Percentiles rank a stretch among this genome's conserved stretches.
Conservation (phyloP, 2,113 vertebrate genomes). For the Phyllopteryx taeniolatus region DNA sequence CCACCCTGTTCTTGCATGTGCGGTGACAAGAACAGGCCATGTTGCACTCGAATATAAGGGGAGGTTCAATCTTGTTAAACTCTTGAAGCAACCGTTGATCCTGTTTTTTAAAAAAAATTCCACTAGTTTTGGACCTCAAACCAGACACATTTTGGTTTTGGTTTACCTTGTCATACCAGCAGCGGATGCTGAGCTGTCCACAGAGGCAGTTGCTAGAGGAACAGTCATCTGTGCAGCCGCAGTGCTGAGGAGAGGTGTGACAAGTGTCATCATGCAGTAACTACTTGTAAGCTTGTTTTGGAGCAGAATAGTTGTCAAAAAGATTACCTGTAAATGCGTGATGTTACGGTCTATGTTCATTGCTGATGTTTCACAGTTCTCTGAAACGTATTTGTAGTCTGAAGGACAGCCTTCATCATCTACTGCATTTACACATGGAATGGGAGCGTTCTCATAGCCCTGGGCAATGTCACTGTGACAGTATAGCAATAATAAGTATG, state of each 20-base stretch:
- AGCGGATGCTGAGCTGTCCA: constrained; percentile 91
- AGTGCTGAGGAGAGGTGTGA: constrained; percentile 73
- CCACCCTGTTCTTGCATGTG: constrained; percentile 89
- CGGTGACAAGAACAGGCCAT: constrained; percentile 88
- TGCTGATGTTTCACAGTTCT: constrained; percentile 90
- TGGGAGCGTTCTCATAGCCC: constrained; percentile 88
- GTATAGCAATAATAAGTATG: neutral
- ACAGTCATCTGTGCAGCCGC: constrained; percentile 86
- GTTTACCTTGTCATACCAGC: constrained; percentile 92
- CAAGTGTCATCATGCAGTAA: neutral
- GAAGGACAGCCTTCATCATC: constrained; percentile 85
- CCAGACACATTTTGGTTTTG: neutral
- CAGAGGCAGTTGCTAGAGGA: constrained; percentile 92
- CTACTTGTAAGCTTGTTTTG: neutral
- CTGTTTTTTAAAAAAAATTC: constrained; percentile 51
- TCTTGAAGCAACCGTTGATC: constrained; percentile 89
- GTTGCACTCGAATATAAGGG: constrained; percentile 91
- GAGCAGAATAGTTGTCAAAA: too few relatives aligned
- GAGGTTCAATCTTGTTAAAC: constrained; percentile 93
- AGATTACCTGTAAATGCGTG: constrained; percentile 84
- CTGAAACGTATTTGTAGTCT: constrained; percentile 89
- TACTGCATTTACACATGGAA: constrained; percentile 87
- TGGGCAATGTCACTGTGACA: constrained; percentile 82
- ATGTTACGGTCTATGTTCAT: constrained; percentile 95
- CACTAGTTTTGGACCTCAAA: neutral